Evolutionary conservation across 2,113 vertebrate genomes (phyloP).

Genomic region (Herpetotheres cachinnans): DNA sequence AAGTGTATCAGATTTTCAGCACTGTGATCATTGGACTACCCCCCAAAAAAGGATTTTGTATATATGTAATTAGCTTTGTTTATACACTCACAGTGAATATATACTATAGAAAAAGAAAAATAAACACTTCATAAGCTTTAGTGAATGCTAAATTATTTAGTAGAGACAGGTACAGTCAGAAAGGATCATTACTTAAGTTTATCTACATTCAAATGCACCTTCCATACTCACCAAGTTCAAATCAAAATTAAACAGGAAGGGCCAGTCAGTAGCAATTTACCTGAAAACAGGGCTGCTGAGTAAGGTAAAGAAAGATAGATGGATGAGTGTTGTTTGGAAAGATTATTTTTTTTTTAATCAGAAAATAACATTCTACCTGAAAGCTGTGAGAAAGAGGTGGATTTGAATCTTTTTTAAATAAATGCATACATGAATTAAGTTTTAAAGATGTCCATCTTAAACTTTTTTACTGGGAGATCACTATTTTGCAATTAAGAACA

Average conservation of each 20-base stretch:
- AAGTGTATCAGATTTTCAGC: background rate
- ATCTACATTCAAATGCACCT: background rate
- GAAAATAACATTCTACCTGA: background rate
- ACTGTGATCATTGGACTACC: background rate
- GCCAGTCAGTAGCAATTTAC: background rate
- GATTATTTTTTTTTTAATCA: background rate
- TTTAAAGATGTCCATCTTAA: background rate
- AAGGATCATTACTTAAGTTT: background rate
- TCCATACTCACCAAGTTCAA: background rate
- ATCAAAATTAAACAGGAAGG: background rate
- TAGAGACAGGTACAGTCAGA: background rate
- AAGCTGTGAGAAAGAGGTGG: background rate
- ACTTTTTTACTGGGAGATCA: fast-evolving
- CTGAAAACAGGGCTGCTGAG: background rate
- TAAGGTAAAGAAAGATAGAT: background rate
- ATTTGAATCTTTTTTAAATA: background rate
- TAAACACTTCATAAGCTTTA: background rate
- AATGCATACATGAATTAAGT: background rate
- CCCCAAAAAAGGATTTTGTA: background rate
- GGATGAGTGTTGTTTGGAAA: background rate
- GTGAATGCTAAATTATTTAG: background rate
- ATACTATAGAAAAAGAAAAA: background rate
- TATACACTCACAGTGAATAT: background rate
- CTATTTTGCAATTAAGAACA: background rate
- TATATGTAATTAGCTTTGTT: background rate